phyloP scores from a whole-genome alignment of 1,140 invertebrate species.

The Ectropis grisescens region DNA sequence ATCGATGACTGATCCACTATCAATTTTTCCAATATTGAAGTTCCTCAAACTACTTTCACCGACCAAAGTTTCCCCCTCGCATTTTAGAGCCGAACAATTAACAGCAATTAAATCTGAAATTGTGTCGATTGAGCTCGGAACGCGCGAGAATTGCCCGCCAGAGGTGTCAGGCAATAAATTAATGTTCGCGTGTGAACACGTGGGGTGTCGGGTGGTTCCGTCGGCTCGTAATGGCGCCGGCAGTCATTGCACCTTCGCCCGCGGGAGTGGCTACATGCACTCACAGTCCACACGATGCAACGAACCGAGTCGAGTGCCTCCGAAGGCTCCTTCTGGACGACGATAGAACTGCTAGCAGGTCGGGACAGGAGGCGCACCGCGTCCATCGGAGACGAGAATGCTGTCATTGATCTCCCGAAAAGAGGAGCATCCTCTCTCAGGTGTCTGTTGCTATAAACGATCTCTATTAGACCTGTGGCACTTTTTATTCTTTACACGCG shows the following conservation, averaged over 20 bases:
- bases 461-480: neutral
- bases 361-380: constrained; percentile 38
- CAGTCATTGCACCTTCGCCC: constrained; percentile 61
- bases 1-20: too few species aligned
- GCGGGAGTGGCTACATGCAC: constrained; percentile 39
- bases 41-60: too few species aligned
- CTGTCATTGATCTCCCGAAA: constrained; percentile 13
- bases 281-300: constrained; percentile 34
- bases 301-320: constrained; percentile 48
- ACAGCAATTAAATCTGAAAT: neutral
- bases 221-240: constrained; percentile 34
- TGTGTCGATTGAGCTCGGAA: constrained; percentile 28
- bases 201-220: constrained; percentile 32
- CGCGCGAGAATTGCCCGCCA: constrained; percentile 27
- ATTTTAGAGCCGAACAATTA: too few species aligned
- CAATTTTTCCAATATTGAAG: too few species aligned
- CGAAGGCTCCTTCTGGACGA: constrained; percentile 64
- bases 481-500: neutral
- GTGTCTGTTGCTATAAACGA: constrained; percentile 21
- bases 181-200: constrained; percentile 58
- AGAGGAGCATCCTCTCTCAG: constrained; percentile 39
- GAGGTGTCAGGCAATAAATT: constrained; percentile 47
- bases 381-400: constrained; percentile 44
- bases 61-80: too few species aligned
- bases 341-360: constrained; percentile 63